These are phyloP conservation scores for Euplagia quadripunctaria DNA, from an alignment of 2,888 invertebrate species.

Conservation along the genomic window DNA sequence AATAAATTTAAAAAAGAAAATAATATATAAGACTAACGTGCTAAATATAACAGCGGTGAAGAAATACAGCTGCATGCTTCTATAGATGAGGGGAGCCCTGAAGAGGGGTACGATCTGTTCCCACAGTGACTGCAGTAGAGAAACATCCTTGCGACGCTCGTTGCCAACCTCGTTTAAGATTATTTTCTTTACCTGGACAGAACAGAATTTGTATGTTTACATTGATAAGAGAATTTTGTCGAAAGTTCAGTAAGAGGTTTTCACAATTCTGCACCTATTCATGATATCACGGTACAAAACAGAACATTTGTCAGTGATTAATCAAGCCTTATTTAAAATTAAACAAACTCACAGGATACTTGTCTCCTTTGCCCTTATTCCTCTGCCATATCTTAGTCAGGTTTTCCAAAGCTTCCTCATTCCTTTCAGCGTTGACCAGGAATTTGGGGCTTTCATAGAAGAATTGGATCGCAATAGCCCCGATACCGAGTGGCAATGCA, in stretches of 20 bases:
- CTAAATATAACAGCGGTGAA: constrained; percentile 87
- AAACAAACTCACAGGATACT: constrained; percentile 50
- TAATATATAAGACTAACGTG: constrained; percentile 75
- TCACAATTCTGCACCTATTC: too few relatives aligned
- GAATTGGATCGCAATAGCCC: constrained; percentile 83
- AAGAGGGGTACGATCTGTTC: constrained; percentile 84
- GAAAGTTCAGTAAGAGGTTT: too few relatives aligned
- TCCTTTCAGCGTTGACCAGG: constrained; percentile 87
- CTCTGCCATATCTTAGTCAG: constrained; percentile 85
- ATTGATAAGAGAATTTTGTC: not conserved
- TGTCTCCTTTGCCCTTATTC: constrained; percentile 74
- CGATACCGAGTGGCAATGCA: constrained; percentile 86
- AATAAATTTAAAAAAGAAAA: not conserved
- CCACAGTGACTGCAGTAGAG: constrained; percentile 77
- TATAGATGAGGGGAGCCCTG: constrained; percentile 76
- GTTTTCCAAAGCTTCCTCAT: constrained; percentile 88
- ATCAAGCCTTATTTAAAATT: too few relatives aligned
- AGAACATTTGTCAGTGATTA: too few relatives aligned
- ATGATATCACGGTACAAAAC: too few relatives aligned
- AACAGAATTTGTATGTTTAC: not conserved
- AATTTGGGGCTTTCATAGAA: constrained; percentile 92
- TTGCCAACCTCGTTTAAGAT: constrained; percentile 56
- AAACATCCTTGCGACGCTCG: constrained; percentile 41
- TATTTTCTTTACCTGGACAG: constrained; percentile 57
- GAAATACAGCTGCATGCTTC: constrained; percentile 82